Base-by-base conservation (phyloP, 2,888 invertebrate species). In the Gisinianus flammeolus region DNA sequence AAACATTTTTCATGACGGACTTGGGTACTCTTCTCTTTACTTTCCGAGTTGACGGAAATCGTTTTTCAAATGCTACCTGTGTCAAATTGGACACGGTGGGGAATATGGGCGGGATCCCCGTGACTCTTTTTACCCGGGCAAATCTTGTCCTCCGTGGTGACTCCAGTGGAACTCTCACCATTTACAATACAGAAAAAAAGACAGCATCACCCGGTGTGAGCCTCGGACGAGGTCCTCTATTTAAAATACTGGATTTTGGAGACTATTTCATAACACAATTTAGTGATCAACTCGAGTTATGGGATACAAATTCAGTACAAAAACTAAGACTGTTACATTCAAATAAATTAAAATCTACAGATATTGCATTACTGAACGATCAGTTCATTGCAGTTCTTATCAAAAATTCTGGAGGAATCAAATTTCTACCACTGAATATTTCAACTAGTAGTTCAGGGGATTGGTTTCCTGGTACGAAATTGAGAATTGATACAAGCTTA, bases 131-230 rank as follows among this genome's bases (percentile, higher is more conserved):
- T 44, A 78, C 83, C 4, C 31, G 79, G 31, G 83, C 80, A 24
- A 75, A 79, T 28, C 73, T 83, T 3, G 82, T 83, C 6, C 83
- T 81, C 71, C 79, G 84, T n/a, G 83, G 80, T 0, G 84, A 84
- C 67, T 82, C 82, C 19, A 81, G 78, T 66, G 82, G 82, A 24
- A 81, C 81, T 24, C 73, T 84, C 30, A 82, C 83, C 0, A 83
- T 84, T 44, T 84, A 84, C 71, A 83, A 84, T 62, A 83, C 84
- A 0, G 82, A 79, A 19, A 84, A 84, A 79, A 84, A 84, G 75
- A 83, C 84, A 19, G 84, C 84, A 16, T 83, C 83, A 24, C 82
- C 84, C 1, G 83, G 84, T 24, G 80, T 81, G n/a, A 79, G 71
- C 35, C 66, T 84, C 24, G 84, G 84, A 0, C 76, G 82, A 54